Evolutionary conservation across 2,113 vertebrate genomes (phyloP), one percentile per base, ranked within the genome.

Genomic region (Heliornis fulica): DNA sequence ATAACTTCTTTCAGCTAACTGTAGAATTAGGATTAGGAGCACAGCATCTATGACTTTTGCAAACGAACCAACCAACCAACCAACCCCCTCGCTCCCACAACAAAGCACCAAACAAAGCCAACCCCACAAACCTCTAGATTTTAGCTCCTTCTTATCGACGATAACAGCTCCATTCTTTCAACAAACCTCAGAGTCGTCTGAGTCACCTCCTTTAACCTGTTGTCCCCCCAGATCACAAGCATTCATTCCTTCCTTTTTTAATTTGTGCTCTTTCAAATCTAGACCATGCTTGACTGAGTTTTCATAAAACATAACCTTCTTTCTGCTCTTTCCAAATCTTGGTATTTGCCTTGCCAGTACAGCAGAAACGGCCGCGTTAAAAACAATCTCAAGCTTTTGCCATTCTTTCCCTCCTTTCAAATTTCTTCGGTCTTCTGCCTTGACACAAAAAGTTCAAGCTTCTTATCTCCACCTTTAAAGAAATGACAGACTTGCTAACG

Each of bases 221-320:
- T 85, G 31, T 84, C 57, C 34, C 26, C 54, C 61, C 64, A 60
- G 46, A 93, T 59, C 61, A 61, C 14, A 85, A 63, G 46, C 28
- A 53, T 57, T 93, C 71, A 13, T 75, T 80, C 46, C 11, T 90
- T 87, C 65, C 36, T 70, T 83, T 94, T 94, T 77, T 25, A 94
- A 76, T 89, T 85, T 89, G 61, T 46, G 11, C 23, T 90, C 59
- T 87, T 94, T 83, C 46, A 94, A 83, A 88, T 56, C 83, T 87
- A 50, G 34, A 46, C 23, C 28, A 81, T 3, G 68, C 82, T 79
- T 94, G 85, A 87, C 82, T 81, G 92, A 59, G 79, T 94, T 69
- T 94, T 86, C 90, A 93, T 93, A 88, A 90, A 93, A 36, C 34
- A 34, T 64, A 96, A 69, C 79, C 84, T 80, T 89, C n/a, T 80